phyloP scores from a whole-genome alignment of 2,888 invertebrate species.

The Archips crataeganus region DNA sequence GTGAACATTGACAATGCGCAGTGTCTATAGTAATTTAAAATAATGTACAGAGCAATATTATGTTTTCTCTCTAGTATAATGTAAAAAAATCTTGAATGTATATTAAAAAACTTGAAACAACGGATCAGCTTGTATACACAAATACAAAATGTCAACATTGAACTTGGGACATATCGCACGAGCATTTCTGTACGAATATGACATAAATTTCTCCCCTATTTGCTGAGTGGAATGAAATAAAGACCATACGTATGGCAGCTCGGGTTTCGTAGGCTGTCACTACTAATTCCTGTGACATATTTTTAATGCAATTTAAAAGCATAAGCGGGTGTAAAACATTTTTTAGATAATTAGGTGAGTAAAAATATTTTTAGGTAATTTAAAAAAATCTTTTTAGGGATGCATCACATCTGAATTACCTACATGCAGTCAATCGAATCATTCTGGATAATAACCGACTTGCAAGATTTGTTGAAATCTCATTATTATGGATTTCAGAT shows the following conservation, averaged over 20 bases:
- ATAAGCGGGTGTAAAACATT: constrained; percentile 42
- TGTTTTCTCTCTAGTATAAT: too few species aligned
- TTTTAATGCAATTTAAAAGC: constrained; percentile 48
- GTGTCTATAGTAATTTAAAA: too few species aligned
- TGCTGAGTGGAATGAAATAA: constrained; percentile 76
- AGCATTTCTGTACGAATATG: constrained; percentile 73
- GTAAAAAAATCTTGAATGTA: neutral
- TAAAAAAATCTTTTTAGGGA: too few species aligned
- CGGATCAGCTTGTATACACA: constrained; percentile 70
- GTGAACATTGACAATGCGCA: too few species aligned
- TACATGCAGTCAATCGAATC: too few species aligned
- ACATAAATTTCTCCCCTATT: constrained; percentile 82
- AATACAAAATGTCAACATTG: constrained; percentile 81
- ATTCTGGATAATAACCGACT: too few species aligned
- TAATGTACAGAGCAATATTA: too few species aligned
- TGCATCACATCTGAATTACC: too few species aligned
- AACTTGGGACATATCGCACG: constrained; percentile 64
- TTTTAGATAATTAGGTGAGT: too few species aligned
- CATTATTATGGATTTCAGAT: too few species aligned
- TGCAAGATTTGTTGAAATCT: too few species aligned
- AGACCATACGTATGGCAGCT: constrained; percentile 80
- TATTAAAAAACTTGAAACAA: neutral
- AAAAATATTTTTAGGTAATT: too few species aligned
- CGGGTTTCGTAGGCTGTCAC: constrained; percentile 74
- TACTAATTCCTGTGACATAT: constrained; percentile 66